Conservation (phyloP, 2,797 vertebrate genomes). For the Onychomys arenicola region DNA sequence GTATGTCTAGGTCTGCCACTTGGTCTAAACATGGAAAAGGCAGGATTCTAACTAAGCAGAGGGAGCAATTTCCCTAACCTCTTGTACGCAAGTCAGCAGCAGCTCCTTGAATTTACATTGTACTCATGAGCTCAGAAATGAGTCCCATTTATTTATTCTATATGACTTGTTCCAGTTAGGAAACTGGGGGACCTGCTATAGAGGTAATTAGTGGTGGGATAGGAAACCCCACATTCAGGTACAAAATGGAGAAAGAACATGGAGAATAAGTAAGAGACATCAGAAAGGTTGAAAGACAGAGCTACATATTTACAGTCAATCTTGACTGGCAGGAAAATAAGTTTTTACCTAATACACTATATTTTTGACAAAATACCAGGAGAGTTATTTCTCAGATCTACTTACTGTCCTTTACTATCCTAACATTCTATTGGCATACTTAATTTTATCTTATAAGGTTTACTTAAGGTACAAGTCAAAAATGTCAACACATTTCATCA, state of each 20-base stretch:
- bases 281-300: conserved; percentile 77
- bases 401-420: not conserved
- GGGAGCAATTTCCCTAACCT: conserved; percentile 90
- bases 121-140: conserved; percentile 91
- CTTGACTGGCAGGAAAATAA: conserved; percentile 88
- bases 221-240: conserved; percentile 65
- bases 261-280: not conserved
- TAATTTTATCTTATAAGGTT: conserved; percentile 22
- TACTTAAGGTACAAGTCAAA: not conserved
- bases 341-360: conserved; percentile 84
- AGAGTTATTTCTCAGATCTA: not conserved
- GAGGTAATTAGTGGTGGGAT: conserved; percentile 76
- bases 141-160: conserved; percentile 89
- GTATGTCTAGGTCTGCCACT: conserved; percentile 91
- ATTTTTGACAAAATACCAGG: conserved; percentile 21
- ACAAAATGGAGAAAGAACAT: conserved; percentile 83
- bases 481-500: not conserved
- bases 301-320: conserved; percentile 88
- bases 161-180: conserved; percentile 73
- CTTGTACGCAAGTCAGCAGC: conserved; percentile 91
- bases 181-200: conserved; percentile 42
- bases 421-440: not conserved
- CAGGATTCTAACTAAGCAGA: conserved; percentile 93
- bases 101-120: conserved; percentile 94
- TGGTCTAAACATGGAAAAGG: conserved; percentile 92